Evolutionary conservation across 2,113 vertebrate genomes (phyloP).

Genomic region (Syngnathus floridae): DNA sequence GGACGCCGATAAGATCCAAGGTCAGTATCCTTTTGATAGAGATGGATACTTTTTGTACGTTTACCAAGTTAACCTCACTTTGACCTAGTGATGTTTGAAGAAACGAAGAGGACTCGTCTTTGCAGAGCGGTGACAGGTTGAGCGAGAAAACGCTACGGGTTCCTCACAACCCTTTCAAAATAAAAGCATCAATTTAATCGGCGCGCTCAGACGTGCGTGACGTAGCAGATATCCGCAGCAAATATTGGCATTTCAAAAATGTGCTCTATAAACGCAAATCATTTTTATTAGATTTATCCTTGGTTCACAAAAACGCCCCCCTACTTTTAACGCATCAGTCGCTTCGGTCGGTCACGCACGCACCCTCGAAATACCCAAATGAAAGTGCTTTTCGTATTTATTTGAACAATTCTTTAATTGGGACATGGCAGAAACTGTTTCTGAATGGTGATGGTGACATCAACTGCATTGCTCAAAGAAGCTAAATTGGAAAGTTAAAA

Average conservation of each 20-base stretch:
- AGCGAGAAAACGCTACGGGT: no score
- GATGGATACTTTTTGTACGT: background rate
- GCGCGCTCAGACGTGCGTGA: no score
- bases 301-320: no score
- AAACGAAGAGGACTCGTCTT: background rate
- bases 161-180: background rate
- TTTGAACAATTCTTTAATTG: slow-evolving; percentile 56
- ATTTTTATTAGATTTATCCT: background rate
- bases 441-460: slow-evolving; percentile 51
- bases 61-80: background rate
- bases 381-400: background rate
- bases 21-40: background rate
- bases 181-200: background rate
- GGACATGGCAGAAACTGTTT: slow-evolving; percentile 41
- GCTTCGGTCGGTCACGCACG: no score
- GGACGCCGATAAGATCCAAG: background rate
- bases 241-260: no score
- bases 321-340: no score
- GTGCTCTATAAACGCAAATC: no score
- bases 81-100: background rate
- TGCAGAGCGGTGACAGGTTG: background rate
- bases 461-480: slow-evolving; percentile 32
- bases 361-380: background rate
- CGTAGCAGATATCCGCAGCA: no score
- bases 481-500: slow-evolving; percentile 32